These are phyloP conservation scores for Pyrrhia umbra DNA, from an alignment of 2,888 invertebrate species.

Conservation along the genomic window DNA sequence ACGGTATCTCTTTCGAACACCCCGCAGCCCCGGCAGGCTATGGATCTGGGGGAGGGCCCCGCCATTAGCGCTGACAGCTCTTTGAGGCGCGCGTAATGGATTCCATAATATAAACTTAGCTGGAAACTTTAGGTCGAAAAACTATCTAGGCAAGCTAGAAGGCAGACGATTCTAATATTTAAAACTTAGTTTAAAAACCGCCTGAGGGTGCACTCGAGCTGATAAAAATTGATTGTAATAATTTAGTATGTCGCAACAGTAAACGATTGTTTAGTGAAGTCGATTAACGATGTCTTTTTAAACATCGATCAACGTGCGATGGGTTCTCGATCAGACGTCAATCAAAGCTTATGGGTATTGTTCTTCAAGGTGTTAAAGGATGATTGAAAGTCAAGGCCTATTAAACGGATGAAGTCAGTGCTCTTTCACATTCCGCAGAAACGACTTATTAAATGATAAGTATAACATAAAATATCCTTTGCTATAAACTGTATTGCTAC, in stretches of 20 bases:
- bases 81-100: too few relatives aligned
- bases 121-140: too few relatives aligned
- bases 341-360: conserved; percentile 12
- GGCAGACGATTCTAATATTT: not conserved
- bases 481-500: too few relatives aligned
- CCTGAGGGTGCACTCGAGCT: conserved; percentile 12
- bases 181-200: not conserved
- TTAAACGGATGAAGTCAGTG: not conserved
- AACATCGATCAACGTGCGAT: conserved; percentile 13
- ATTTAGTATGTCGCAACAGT: not conserved
- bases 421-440: not conserved
- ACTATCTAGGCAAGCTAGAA: too few relatives aligned
- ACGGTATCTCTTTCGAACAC: too few relatives aligned
- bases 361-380: not conserved
- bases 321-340: not conserved
- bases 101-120: too few relatives aligned
- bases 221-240: too few relatives aligned
- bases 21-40: too few relatives aligned
- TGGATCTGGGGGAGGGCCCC: too few relatives aligned
- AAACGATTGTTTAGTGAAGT: conserved; percentile 12
- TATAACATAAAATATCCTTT: too few relatives aligned
- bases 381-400: conserved; percentile 9
- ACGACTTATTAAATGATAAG: not conserved
- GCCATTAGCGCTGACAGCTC: too few relatives aligned
- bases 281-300: not conserved